Base-by-base conservation (phyloP, 1,140 invertebrate genomes). In the Ruditapes philippinarum region DNA sequence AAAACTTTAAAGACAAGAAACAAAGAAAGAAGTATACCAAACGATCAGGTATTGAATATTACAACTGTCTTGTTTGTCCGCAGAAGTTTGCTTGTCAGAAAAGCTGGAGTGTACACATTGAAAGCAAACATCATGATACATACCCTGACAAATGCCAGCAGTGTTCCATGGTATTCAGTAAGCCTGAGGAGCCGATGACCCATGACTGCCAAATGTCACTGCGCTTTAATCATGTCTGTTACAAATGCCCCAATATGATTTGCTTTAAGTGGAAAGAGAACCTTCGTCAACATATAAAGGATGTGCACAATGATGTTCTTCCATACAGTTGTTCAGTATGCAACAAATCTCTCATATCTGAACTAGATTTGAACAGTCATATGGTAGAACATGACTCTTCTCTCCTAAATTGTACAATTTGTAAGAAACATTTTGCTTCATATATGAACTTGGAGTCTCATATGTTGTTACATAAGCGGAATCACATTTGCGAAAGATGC, bases 401-500 rank as follows among this genome's bases (percentile, higher is more conserved):
- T 33, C 28, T 78, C 1, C 49, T 78, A 4, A 51, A 51, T 22
- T 78, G 74, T 78, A 25, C 74, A 14, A 14, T 78, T 11, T 78
- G 74, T 36, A 78, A 78, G 31, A 78, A 78, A 25, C 25, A 14
- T 22, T 54, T 78, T 49, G 45, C 45, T 3, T 51, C 45, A 17
- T 78, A 78, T 51, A 17, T 36, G 25, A 78, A 78, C 38, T 49
- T 78, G 22, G 45, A 51, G 12, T 78, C 74, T 31, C 74, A 78
- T 38, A 7, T 78, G 14, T 12, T 78, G 22, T 36, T 78, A 11
- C 74, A 78, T 25, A 51, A 78, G 36, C 51, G 45, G 19, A 62
- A 81, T 28, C 54, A 81, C 19, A 62, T 81, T 38, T 81, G 79
- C 45, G 54, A 81, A 12, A 40, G 54, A 57, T 81, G 79, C 45